These are phyloP conservation scores for Mercenaria mercenaria DNA, from an alignment of 1,140 invertebrate species.

Conservation along the genomic window DNA sequence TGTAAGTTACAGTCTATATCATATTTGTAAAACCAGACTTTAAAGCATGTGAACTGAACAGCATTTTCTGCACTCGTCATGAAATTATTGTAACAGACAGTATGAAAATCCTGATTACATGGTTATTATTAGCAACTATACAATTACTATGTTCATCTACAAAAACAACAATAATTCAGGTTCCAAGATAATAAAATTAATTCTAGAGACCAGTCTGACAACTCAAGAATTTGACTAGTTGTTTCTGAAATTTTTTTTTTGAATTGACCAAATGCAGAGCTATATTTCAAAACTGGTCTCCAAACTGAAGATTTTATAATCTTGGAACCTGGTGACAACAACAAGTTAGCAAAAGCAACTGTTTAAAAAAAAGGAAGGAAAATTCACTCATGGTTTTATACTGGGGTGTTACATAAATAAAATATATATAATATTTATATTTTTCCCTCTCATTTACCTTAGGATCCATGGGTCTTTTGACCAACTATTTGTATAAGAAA, in stretches of 20 bases:
- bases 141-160: not conserved
- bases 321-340: not conserved
- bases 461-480: conserved; percentile 29
- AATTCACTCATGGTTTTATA: not conserved
- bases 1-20: too few species aligned
- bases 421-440: not conserved
- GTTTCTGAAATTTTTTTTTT: too few species aligned
- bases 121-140: not conserved
- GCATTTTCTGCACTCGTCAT: too few species aligned
- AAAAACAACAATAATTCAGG: not conserved
- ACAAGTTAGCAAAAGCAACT: not conserved
- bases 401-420: not conserved
- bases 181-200: too few species aligned
- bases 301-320: too few species aligned
- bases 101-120: not conserved
- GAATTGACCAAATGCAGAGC: too few species aligned
- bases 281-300: too few species aligned
- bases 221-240: too few species aligned
- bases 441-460: conserved; percentile 16
- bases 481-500: not conserved
- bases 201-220: too few species aligned
- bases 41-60: too few species aligned
- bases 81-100: too few species aligned
- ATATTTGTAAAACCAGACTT: too few species aligned
- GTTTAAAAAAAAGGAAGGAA: not conserved